A percentile compares a stretch with the other conserved stretches of the same genome.
phyloP scores from a whole-genome alignment of 2,113 vertebrate species.

The Leptodactylus fuscus region DNA sequence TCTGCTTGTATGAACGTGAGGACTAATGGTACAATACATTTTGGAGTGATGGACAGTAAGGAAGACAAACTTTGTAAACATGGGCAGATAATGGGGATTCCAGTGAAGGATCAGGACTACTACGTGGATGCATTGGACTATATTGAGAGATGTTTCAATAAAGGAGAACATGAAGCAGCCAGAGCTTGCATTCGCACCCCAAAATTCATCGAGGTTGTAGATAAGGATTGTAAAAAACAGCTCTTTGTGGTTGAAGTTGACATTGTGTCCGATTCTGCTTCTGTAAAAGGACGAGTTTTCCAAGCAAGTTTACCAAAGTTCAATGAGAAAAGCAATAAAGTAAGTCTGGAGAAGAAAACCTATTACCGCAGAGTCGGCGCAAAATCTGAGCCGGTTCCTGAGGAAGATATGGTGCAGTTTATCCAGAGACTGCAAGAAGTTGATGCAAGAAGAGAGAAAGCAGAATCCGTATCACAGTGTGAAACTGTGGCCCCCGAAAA shows the following conservation, averaged over 20 bases:
- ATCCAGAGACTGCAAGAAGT: constrained; percentile 65
- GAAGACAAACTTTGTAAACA: constrained; percentile 70
- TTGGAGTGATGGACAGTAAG: constrained; percentile 80
- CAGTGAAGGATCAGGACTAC: constrained; percentile 69
- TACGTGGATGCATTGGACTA: constrained; percentile 76
- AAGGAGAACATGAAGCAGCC: constrained; percentile 63
- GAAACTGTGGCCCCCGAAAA: constrained; percentile 65
- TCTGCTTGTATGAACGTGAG: constrained; percentile 83
- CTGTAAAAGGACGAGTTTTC: constrained; percentile 71
- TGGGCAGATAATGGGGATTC: constrained; percentile 77
- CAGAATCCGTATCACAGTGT: constrained; percentile 75
- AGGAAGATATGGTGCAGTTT: constrained; percentile 64
- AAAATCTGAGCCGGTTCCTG: constrained; percentile 74
- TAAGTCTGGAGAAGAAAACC: constrained; percentile 68
- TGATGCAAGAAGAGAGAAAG: constrained; percentile 73
- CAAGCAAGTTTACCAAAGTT: constrained; percentile 78
- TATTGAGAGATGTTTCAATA: constrained; percentile 72
- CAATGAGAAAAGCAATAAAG: constrained; percentile 69
- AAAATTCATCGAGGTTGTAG: constrained; percentile 78
- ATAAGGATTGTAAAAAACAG: constrained; percentile 67
- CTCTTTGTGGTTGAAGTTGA: constrained; percentile 82
- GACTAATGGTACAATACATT: constrained; percentile 85
- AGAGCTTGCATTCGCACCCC: constrained; percentile 78
- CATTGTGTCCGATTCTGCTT: constrained; percentile 72
- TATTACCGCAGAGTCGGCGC: constrained; percentile 74